Conservation (phyloP, 2,113 vertebrate species). For the Apteryx mantelli region DNA sequence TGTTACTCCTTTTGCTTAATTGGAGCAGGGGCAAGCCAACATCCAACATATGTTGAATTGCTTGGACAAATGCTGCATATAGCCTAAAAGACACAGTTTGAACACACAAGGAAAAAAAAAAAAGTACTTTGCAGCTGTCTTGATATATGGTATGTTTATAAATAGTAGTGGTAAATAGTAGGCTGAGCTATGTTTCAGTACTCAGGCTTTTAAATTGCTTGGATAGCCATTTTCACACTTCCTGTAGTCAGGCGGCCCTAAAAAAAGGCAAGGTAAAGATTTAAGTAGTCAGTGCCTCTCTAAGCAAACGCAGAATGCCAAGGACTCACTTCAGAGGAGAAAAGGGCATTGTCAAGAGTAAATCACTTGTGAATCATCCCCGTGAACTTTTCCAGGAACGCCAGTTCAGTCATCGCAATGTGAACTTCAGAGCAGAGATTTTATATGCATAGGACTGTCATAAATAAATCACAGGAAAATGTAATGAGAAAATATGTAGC, state of each 20-base stretch:
- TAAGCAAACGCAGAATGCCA: slow-evolving; percentile 1
- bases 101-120: background rate
- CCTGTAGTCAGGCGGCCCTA: background rate
- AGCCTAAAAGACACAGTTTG: background rate
- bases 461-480: slow-evolving; percentile 77
- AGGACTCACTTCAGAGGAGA: background rate
- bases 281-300: background rate
- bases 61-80: background rate
- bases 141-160: background rate
- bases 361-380: slow-evolving; percentile 62
- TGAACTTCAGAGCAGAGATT: slow-evolving; percentile 69
- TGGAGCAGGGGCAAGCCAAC: background rate
- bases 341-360: slow-evolving; percentile 9
- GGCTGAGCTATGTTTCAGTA: background rate
- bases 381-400: slow-evolving; percentile 61
- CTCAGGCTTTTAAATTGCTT: background rate
- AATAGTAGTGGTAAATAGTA: background rate
- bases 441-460: slow-evolving; percentile 72
- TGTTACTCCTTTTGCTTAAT: slow-evolving; percentile 23
- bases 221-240: background rate
- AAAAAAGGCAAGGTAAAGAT: background rate
- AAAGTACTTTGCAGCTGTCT: background rate
- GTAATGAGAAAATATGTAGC: slow-evolving; percentile 78
- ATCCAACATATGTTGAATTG: background rate
- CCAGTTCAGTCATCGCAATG: slow-evolving; percentile 67